Base-by-base conservation (phyloP, 2,113 vertebrate genomes). In the Tapirus terrestris region DNA sequence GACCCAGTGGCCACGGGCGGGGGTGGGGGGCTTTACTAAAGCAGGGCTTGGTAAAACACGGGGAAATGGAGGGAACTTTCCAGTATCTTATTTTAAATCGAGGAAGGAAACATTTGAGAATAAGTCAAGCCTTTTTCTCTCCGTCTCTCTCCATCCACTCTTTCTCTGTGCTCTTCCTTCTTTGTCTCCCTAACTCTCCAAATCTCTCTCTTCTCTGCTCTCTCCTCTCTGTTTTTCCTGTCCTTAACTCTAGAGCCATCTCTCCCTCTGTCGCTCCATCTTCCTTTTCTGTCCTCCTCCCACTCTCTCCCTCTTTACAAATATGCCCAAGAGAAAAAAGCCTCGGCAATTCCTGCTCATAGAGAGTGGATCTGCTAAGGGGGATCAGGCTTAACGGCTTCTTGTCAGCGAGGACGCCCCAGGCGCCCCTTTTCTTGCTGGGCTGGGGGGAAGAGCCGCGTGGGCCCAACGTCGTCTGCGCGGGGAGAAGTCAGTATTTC, bases 41-140 rank as follows among this genome's bases (percentile, higher is more conserved):
- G 61, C 86, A 16, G 83, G n/a, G 36, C 1, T 13, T 43, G 48
- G 17, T 75, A 45, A 67, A 94, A 36, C 23, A 95, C 36, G 14
- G 56, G 6, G 29, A 18, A n/a, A 45, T 9, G 23, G 61, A 83
- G 21, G 36, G 43, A 63, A 65, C 29, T 91, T 61, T 13, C 13
- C 51, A 43, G 63, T 3, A 12, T 45, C 17, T 39, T 45, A 31
- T 89, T 89, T 79, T 39, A 93, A 88, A 61, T 72, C 36, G 23
- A 45, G 36, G 56, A 65, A 76, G 56, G 53, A 63, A 84, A 88
- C 43, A n/a, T 63, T 73, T 70, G 76, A n/a, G 89, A 81, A 84
- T 5, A 84, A 79, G 48, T 39, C 58, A 51, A 86, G 39, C 72
- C 36, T 31, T 27, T 9, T 8, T 33, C 23, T 61, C 79, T 85